Evolutionary conservation across 2,888 invertebrate species (phyloP).

Genomic region (Campoplex nolae): DNA sequence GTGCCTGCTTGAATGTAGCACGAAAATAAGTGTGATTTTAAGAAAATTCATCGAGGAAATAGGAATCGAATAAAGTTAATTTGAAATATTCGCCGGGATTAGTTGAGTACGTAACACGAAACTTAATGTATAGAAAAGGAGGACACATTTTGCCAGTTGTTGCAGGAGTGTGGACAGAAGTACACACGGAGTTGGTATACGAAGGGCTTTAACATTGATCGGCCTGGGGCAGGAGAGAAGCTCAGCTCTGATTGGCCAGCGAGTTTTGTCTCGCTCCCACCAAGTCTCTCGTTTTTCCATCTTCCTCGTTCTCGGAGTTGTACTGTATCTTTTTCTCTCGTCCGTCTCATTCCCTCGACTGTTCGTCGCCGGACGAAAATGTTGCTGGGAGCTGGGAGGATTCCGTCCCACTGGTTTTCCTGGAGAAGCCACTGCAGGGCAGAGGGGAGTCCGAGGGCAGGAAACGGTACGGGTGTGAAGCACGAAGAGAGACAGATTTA

Average conservation of each 20-base stretch:
- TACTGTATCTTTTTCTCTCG: slow-evolving; percentile 74
- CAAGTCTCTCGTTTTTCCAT: slow-evolving; percentile 42
- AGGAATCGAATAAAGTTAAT: slow-evolving; percentile 46
- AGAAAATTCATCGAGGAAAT: slow-evolving; percentile 70
- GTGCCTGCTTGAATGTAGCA: too few relatives aligned
- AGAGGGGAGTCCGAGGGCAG: slow-evolving; percentile 43
- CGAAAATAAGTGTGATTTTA: slow-evolving; percentile 43
- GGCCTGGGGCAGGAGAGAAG: slow-evolving; percentile 78
- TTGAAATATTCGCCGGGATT: slow-evolving; percentile 71
- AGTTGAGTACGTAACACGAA: slow-evolving; percentile 54
- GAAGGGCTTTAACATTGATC: slow-evolving; percentile 83
- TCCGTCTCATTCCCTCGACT: slow-evolving; percentile 60
- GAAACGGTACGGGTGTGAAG: slow-evolving; percentile 43
- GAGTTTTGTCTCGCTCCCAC: slow-evolving; percentile 51
- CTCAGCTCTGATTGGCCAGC: slow-evolving; percentile 80
- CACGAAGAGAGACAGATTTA: slow-evolving; percentile 33
- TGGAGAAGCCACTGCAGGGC: slow-evolving; percentile 25
- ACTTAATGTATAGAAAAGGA: slow-evolving; percentile 41
- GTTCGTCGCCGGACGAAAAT: slow-evolving; percentile 62
- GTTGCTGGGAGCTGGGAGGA: slow-evolving; percentile 46
- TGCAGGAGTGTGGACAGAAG: slow-evolving; percentile 49
- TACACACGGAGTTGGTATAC: slow-evolving; percentile 78
- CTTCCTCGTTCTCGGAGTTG: slow-evolving; percentile 34
- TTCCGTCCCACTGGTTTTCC: slow-evolving; percentile 49
- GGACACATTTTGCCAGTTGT: slow-evolving; percentile 47